Evolutionary conservation across 64 coral and sea anemone genomes (phyloP).

Genomic region (Stichodactyla mertensii): DNA sequence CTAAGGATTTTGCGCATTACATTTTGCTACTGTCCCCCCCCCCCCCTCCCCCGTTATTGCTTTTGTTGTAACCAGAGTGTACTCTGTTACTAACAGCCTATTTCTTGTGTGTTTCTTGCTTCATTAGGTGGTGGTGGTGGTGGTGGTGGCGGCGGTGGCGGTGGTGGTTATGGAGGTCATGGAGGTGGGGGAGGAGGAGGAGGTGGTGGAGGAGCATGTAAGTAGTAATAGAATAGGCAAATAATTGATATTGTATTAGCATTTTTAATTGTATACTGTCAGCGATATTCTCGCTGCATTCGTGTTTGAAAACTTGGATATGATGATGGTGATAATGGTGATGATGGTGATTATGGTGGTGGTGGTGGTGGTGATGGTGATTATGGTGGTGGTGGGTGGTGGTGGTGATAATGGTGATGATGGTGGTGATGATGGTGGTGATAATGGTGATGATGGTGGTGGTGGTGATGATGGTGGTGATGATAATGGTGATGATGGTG

Average conservation of each 20-base stretch:
- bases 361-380: too few species aligned
- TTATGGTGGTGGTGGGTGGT: too few species aligned
- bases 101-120: too few species aligned
- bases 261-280: neutral
- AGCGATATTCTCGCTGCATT: too few species aligned
- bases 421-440: too few species aligned
- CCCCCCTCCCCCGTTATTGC: neutral
- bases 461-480: neutral
- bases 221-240: neutral
- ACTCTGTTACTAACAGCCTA: too few species aligned
- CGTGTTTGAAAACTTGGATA: too few species aligned
- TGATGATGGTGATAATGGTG: too few species aligned
- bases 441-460: too few species aligned
- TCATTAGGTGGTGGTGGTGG: constrained; percentile 12
- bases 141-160: neutral
- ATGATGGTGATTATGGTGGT: too few species aligned
- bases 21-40: too few species aligned
- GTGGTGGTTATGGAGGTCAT: neutral
- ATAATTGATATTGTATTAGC: neutral
- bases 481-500: neutral
- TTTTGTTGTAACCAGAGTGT: neutral
- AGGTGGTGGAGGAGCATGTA: neutral
- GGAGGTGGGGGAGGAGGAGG: constrained; percentile 1
- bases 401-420: too few species aligned
- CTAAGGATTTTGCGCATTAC: neutral